A percentile compares a stretch with the other conserved stretches of the same genome.
phyloP scores from a whole-genome alignment of 2,888 invertebrate genomes.

The Camptogramma bilineatum region DNA sequence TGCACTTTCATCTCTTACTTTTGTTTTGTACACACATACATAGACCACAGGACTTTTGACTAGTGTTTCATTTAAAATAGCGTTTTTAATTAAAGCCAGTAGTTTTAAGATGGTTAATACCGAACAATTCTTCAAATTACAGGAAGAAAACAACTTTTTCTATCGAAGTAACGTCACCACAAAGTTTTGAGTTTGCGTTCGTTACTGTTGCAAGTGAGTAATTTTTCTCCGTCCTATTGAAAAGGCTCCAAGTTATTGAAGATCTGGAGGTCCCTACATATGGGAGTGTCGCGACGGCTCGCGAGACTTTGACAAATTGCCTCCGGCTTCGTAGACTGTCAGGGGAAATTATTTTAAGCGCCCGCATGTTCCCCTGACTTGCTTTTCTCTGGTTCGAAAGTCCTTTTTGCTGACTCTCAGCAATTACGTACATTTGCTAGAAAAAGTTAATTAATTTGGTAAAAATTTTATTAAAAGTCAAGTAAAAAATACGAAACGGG shows the following conservation, averaged over 20 bases:
- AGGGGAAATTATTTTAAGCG: constrained; percentile 67
- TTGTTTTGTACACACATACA: too few relatives aligned
- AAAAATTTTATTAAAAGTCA: too few relatives aligned
- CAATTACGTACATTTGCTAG: background rate
- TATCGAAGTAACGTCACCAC: background rate
- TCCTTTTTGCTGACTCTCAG: constrained; percentile 15
- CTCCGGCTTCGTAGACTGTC: constrained; percentile 45
- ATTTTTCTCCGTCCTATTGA: constrained; percentile 4
- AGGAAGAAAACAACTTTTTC: background rate
- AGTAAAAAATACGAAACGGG: too few relatives aligned
- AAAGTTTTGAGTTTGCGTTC: background rate
- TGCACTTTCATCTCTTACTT: too few relatives aligned
- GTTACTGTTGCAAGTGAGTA: background rate
- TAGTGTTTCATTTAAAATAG: too few relatives aligned
- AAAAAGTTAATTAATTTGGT: too few relatives aligned
- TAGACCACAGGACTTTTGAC: too few relatives aligned
- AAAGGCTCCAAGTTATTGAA: constrained; percentile 32
- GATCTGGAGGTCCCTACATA: constrained; percentile 29
- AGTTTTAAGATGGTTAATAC: too few relatives aligned
- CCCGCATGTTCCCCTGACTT: constrained; percentile 43
- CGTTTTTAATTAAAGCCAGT: too few relatives aligned
- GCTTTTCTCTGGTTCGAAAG: constrained; percentile 22
- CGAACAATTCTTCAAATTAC: too few relatives aligned
- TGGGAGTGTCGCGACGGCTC: constrained; percentile 30
- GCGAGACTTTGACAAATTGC: constrained; percentile 66